Evolutionary conservation across 35 echinoderm and acorn worm genomes (phyloP).

Genomic region (Strongylocentrotus purpuratus): DNA sequence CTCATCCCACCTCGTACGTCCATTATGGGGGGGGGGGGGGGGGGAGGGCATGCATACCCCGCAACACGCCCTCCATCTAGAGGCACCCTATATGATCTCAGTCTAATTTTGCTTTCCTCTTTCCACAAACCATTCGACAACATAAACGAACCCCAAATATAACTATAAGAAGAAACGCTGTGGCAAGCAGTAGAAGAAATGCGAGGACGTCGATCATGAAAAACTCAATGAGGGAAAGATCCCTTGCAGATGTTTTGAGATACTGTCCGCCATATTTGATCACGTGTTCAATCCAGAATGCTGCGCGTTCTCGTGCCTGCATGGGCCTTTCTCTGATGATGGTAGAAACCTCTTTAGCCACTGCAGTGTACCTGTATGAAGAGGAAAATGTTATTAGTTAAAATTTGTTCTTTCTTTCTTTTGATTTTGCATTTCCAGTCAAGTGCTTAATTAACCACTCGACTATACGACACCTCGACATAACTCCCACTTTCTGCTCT

Average conservation of each 20-base stretch:
- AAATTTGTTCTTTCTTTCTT: too few species aligned
- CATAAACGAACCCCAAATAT: neutral
- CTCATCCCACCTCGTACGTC: too few species aligned
- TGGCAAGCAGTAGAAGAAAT: neutral
- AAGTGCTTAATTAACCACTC: too few species aligned
- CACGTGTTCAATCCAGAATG: constrained; percentile 69
- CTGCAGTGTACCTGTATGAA: constrained; percentile 51
- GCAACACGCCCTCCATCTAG: too few species aligned
- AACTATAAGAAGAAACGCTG: neutral
- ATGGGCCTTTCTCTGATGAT: constrained; percentile 57
- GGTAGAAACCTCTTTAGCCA: constrained; percentile 38
- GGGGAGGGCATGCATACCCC: too few species aligned
- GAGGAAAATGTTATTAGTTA: too few species aligned
- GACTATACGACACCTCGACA: too few species aligned
- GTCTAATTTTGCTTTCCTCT: neutral
- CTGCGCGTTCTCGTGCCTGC: constrained; percentile 51
- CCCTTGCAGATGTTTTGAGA: constrained; percentile 25
- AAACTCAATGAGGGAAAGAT: constrained; percentile 15
- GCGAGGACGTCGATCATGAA: neutral
- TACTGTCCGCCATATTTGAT: constrained; percentile 65
- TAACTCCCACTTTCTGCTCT: neutral
- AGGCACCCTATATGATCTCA: neutral
- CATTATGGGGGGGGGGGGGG: too few species aligned
- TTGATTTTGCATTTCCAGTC: too few species aligned
- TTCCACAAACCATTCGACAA: neutral